These are phyloP conservation scores for Rousettus madagascariensis DNA, from an alignment of 2,797 vertebrate genomes.

Conservation along the genomic window DNA sequence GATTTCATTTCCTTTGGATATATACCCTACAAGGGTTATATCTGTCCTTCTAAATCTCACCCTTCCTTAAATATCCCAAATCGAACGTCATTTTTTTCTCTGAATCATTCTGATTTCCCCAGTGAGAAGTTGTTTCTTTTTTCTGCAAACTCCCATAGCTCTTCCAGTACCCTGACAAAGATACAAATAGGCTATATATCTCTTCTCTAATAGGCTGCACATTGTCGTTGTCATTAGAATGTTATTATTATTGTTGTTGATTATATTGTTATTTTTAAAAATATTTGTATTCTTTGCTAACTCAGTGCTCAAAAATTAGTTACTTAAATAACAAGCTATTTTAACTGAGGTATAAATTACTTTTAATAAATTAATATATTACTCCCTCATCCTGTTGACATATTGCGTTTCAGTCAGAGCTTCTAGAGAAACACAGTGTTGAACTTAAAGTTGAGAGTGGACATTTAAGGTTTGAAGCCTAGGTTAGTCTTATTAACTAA, in stretches of 20 bases:
- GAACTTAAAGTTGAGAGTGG: not conserved
- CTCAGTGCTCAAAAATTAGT: not conserved
- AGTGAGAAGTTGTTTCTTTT: not conserved
- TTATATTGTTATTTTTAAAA: not conserved
- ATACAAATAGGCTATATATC: not conserved
- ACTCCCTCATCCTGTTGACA: not conserved
- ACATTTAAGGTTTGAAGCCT: not conserved
- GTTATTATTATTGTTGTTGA: not conserved
- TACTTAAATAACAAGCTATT: not conserved
- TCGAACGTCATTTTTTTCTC: not conserved
- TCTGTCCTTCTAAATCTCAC: not conserved
- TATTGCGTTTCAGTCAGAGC: not conserved
- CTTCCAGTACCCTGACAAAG: not conserved
- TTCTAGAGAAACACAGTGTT: not conserved
- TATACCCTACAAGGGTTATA: not conserved
- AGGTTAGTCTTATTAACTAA: not conserved
- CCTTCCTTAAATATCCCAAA: not conserved
- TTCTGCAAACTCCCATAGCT: not conserved
- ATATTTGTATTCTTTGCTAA: not conserved
- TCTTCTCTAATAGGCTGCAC: not conserved
- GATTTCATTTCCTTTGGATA: not conserved
- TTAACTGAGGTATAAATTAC: not conserved
- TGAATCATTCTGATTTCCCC: not conserved
- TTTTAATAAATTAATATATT: not conserved
- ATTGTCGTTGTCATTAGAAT: not conserved